These are phyloP conservation scores for Tineola bisselliella DNA, from an alignment of 2,888 invertebrate species.

Conservation along the genomic window DNA sequence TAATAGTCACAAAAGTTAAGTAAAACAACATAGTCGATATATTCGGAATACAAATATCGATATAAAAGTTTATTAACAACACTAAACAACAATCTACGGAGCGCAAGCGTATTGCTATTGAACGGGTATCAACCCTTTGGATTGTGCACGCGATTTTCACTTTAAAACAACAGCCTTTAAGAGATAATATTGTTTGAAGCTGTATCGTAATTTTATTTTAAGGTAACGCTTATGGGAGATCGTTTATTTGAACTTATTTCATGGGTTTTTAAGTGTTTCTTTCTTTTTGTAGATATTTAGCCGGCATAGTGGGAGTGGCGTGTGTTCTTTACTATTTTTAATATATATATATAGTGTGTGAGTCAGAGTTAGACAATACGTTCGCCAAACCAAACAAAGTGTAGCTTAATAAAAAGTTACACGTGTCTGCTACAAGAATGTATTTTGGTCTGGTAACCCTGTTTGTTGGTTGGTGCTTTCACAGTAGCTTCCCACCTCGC, in stretches of 20 bases:
- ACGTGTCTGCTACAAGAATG: no score
- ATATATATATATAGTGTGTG: no score
- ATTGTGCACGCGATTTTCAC: background rate
- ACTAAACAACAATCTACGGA: background rate
- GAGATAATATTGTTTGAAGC: background rate
- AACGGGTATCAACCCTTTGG: background rate
- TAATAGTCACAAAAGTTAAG: no score
- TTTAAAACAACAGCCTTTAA: background rate
- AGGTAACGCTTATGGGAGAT: background rate
- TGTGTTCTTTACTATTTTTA: no score
- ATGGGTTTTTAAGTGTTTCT: background rate
- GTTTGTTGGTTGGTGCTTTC: background rate
- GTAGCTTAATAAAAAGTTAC: no score
- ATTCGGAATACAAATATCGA: no score
- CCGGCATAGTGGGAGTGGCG: no score
- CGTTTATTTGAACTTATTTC: background rate
- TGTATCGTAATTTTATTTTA: background rate
- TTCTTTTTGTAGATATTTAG: no score
- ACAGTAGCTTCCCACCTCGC: background rate
- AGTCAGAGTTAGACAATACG: no score
- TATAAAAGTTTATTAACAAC: background rate
- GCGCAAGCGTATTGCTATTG: constrained; percentile 6
- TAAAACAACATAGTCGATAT: background rate
- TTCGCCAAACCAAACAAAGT: no score
- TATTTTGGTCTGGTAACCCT: no score